Percentiles rank a stretch among this genome's conserved stretches.
phyloP scores from a whole-genome alignment of 2,113 vertebrate genomes.

The Ginglymostoma cirratum region DNA sequence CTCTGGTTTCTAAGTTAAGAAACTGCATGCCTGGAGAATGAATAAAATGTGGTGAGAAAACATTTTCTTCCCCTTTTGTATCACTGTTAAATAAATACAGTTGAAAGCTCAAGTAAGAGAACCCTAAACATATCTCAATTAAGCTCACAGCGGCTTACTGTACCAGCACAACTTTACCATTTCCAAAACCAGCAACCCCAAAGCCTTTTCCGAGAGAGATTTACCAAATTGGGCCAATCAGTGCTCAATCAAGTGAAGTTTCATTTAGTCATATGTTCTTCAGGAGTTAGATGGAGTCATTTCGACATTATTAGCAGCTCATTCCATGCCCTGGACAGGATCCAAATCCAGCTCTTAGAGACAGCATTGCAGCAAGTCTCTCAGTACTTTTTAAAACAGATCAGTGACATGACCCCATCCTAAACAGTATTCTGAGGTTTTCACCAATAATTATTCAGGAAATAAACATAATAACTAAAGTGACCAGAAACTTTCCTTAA shows the following conservation, averaged over 20 bases:
- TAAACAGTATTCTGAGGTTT: neutral
- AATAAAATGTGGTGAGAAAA: neutral
- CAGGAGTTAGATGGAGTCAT: neutral
- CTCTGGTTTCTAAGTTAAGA: neutral
- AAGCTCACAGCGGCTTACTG: neutral
- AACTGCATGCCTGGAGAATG: neutral
- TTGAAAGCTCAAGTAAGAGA: neutral
- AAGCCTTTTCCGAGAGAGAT: neutral
- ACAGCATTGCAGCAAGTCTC: neutral
- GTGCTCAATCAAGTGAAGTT: neutral
- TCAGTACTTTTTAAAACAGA: neutral
- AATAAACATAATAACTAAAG: neutral
- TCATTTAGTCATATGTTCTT: neutral
- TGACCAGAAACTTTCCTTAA: neutral
- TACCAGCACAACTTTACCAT: neutral
- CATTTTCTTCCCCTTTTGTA: neutral
- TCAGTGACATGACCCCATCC: neutral
- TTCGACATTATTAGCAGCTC: slow-evolving; percentile 4
- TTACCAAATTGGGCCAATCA: neutral
- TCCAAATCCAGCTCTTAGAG: neutral
- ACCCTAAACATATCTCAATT: no score
- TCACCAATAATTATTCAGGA: neutral
- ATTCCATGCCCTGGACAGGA: neutral
- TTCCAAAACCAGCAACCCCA: neutral
- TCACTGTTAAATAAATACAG: neutral